Percentiles rank a stretch among this genome's conserved stretches.
These are phyloP conservation scores for Laupala kohalensis DNA, from an alignment of 1,140 invertebrate species.

Conservation along the genomic window DNA sequence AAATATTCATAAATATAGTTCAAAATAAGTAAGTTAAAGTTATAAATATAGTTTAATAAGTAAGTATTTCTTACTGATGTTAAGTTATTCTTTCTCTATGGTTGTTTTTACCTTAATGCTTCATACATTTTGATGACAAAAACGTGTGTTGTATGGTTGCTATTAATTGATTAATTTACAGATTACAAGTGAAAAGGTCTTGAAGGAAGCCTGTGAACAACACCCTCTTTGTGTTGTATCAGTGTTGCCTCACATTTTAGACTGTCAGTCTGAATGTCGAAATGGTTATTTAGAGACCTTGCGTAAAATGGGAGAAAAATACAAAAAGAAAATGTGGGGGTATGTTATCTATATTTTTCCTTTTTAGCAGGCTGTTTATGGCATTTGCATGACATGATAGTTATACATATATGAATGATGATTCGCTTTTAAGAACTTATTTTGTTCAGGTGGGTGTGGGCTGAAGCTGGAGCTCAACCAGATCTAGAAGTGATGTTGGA, in stretches of 20 bases:
- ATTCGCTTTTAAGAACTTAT: no score
- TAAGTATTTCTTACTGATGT: no score
- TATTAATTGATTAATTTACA: slow-evolving; percentile 7
- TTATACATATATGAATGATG: no score
- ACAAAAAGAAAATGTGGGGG: slow-evolving; percentile 94
- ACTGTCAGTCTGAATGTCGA: slow-evolving; percentile 90
- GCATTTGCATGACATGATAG: no score
- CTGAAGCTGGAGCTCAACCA: slow-evolving; percentile 74
- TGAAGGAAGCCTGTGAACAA: slow-evolving; percentile 67
- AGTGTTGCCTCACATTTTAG: slow-evolving; percentile 90
- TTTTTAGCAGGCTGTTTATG: neutral
- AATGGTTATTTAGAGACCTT: slow-evolving; percentile 76
- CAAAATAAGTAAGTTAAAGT: no score
- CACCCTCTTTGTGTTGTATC: slow-evolving; percentile 87
- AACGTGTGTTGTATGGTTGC: no score
- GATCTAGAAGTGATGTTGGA: slow-evolving; percentile 79
- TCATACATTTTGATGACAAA: no score
- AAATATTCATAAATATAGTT: no score
- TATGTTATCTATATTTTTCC: slow-evolving; percentile 32
- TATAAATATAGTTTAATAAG: no score
- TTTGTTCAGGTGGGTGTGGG: slow-evolving; percentile 79
- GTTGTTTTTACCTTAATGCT: no score
- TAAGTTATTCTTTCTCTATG: no score
- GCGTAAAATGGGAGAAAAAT: slow-evolving; percentile 72
- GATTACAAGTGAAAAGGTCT: slow-evolving; percentile 15